phyloP scores from a whole-genome alignment of 2,888 invertebrate genomes.

The Schrankia costaestrigalis region DNA sequence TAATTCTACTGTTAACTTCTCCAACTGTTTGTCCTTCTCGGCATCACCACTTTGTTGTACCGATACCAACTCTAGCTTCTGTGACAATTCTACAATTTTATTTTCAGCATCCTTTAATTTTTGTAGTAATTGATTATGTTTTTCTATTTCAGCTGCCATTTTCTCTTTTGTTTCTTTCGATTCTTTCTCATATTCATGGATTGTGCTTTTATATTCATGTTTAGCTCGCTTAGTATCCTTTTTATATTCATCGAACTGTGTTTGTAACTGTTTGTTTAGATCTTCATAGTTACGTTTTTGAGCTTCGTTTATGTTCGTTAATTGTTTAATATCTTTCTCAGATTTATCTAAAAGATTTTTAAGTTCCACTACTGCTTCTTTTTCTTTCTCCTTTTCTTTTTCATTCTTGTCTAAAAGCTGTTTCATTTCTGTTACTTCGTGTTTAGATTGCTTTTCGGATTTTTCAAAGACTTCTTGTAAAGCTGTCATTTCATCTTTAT shows the following conservation, averaged over 20 bases:
- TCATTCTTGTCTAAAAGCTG: conserved; percentile 63
- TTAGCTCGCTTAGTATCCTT: conserved; percentile 73
- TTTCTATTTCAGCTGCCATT: conserved; percentile 58
- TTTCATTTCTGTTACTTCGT: conserved; percentile 66
- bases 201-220: conserved; percentile 75
- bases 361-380: conserved; percentile 63
- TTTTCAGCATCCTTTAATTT: conserved; percentile 62
- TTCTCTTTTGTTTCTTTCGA: conserved; percentile 61
- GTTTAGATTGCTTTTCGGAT: conserved; percentile 43
- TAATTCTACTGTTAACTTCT: conserved; percentile 66
- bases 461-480: background rate
- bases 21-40: conserved; percentile 66
- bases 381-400: conserved; percentile 42
- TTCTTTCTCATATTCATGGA: conserved; percentile 78
- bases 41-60: conserved; percentile 63
- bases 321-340: conserved; percentile 69
- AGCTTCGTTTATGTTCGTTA: conserved; percentile 69
- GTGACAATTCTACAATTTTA: conserved; percentile 56
- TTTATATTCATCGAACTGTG: conserved; percentile 67
- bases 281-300: conserved; percentile 75
- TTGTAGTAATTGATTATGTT: conserved; percentile 58
- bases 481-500: conserved; percentile 55
- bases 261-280: conserved; percentile 66
- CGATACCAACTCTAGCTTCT: conserved; percentile 65
- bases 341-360: conserved; percentile 64